Percentiles rank a stretch among this genome's conserved stretches.
phyloP scores from a whole-genome alignment of 1,140 invertebrate species.

The Temnothorax longispinosus region DNA sequence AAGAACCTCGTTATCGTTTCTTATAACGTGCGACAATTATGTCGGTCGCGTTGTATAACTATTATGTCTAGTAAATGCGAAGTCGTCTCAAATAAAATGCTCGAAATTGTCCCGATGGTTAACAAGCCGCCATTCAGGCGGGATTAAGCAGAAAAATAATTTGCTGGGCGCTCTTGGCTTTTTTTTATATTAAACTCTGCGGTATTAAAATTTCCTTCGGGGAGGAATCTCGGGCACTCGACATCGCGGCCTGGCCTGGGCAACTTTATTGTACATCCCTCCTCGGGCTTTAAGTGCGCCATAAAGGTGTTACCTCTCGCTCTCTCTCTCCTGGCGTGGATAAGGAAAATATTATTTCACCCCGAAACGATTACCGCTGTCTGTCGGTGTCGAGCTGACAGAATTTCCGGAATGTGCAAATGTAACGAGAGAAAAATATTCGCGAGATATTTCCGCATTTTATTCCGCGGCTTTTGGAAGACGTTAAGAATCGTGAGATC shows the following conservation, averaged over 20 bases:
- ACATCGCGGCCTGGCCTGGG: background rate
- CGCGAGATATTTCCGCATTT: background rate
- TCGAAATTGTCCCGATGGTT: background rate
- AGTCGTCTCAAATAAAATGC: background rate
- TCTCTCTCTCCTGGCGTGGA: background rate
- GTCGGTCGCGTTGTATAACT: background rate
- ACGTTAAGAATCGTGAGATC: slow-evolving; percentile 4
- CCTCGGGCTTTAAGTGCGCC: background rate
- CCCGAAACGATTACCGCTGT: slow-evolving; percentile 12
- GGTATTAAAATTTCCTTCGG: slow-evolving; percentile 45
- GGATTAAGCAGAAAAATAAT: slow-evolving; percentile 20
- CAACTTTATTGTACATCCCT: slow-evolving; percentile 24
- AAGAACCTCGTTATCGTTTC: slow-evolving; percentile 11
- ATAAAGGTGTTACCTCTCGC: slow-evolving; percentile 15
- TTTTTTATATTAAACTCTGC: slow-evolving; percentile 48
- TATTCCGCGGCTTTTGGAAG: background rate
- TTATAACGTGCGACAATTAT: background rate
- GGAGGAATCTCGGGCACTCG: slow-evolving; percentile 24
- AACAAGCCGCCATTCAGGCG: slow-evolving; percentile 1
- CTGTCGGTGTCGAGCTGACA: background rate
- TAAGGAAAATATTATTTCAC: slow-evolving; percentile 45
- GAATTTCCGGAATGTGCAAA: slow-evolving; percentile 4
- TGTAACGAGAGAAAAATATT: slow-evolving; percentile 5
- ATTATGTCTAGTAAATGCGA: background rate
- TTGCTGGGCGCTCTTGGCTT: background rate